Base-by-base conservation (phyloP, 2,797 vertebrate genomes). In the Cuniculus paca region DNA sequence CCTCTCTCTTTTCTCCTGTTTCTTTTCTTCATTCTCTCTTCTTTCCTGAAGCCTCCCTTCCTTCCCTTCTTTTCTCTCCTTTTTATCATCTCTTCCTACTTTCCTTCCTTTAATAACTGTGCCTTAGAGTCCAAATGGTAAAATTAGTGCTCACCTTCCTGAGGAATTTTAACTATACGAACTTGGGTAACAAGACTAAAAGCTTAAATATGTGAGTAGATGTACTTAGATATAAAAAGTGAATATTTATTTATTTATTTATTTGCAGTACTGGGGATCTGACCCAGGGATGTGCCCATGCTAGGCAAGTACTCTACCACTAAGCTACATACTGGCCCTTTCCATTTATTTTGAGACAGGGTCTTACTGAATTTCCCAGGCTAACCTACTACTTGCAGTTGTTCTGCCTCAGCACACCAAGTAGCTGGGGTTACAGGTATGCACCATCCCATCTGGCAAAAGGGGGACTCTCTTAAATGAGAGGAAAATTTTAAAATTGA, bases 41-140 rank as follows among this genome's bases (percentile, higher is more conserved):
- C 0, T 13, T n/a, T 24, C 6, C 2, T 36, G 50, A 12, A 14
- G 31, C 28, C 14, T 31, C 78, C 39, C 54, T 56, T 79, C 61
- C 56, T 72, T 91, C 26, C 19, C 7, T 72, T 10, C 13, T 74
- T 4, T 86, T 48, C 42, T 77, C 4, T 56, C 31, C 6, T 4
- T 78, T 70, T 80, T 1, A 19, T n/a, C 24, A 61, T 88, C 81
- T 79, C 36, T 91, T 34, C 83, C 19, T 28, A 28, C 9, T 91
- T 88, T 85, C 31, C 48, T 95, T 85, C 72, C 26, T 82, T 83
- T 58, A 36, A 92, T 19, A 54, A 22, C 60, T 87, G 63, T 50
- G 8, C 12, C 12, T 81, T 56, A 60, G 75, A 88, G 12, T n/a
- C 6, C 31, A 84, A 42, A 31, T 24, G 45, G 16, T 24, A 93